Evolutionary conservation across 2,888 invertebrate species (phyloP), one percentile per base, ranked within the genome.

Genomic region (Drosophila anomalata): DNA sequence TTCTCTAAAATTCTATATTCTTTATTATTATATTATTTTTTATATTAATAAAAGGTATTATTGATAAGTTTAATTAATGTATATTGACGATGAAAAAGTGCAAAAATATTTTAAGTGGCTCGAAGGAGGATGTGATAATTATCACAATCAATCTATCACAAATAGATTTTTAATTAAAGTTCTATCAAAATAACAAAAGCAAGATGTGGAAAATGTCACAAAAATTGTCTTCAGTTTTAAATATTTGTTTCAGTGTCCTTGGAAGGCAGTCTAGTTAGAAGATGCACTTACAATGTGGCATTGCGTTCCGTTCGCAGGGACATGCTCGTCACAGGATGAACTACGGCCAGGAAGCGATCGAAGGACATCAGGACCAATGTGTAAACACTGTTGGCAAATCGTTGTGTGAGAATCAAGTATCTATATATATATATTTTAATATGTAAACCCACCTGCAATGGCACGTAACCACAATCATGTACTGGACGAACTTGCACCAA

Each of bases 351-450:
- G 90, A 97, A 98, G 75, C 96, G 93, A 92, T 98, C 98, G 62
- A 98, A 92, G 6, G 97, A 97, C 98, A 98, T 98, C 73, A 98
- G 94, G 1, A 98, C 97, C 51, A 98, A 93, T 0, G 98, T 98
- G 92, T 98, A 98, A 5, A 98, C 97, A 84, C 97, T 97, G 73
- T 29, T 73, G 41, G 47, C 4, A 11, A 42, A 42, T 42, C 17
- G 8, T 36, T 20, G 4, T 2, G 22, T 41, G 22, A 47, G 36
- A 36, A n/a, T 14, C 33, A 53, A 33, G 29, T 14, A 14, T 3
- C n/a, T 7, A 36, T 17, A 14, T 11, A 12, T 36, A 22, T 22
- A n/a, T 14, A 33, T 1, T 8, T 29, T 9, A 4, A 4, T 8
- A 11, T 14, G 7, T 7, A 9, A 9, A 72, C 88, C 71, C 46